A percentile compares a stretch with the other conserved stretches of the same genome.
Evolutionary conservation across 2,888 invertebrate genomes (phyloP).

Genomic region (Lysandra bellargus): DNA sequence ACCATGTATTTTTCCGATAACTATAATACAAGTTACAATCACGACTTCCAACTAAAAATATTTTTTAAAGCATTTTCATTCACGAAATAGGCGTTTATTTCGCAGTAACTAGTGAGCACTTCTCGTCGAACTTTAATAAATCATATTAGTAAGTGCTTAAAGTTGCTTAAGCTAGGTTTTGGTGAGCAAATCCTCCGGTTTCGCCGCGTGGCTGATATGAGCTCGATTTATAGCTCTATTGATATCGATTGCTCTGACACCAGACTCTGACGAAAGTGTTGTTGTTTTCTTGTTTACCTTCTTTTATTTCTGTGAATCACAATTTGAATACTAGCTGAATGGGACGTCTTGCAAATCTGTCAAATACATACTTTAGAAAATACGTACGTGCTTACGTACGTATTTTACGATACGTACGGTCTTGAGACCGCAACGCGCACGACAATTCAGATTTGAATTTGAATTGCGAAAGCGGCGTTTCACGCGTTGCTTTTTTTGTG

Average conservation of each 20-base stretch:
- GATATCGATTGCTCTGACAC: neutral
- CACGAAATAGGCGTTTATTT: neutral
- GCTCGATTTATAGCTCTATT: slow-evolving; percentile 12
- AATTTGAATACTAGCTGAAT: neutral
- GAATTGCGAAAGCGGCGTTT: too few relatives aligned
- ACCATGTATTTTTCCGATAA: too few relatives aligned
- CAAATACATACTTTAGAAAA: too few relatives aligned
- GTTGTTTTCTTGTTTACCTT: neutral
- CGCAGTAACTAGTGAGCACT: neutral
- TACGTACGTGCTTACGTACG: too few relatives aligned
- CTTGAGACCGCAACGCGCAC: too few relatives aligned
- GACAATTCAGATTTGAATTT: too few relatives aligned
- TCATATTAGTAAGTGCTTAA: slow-evolving; percentile 16
- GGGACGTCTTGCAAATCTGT: too few relatives aligned
- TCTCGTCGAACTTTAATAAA: slow-evolving; percentile 1
- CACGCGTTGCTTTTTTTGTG: too few relatives aligned
- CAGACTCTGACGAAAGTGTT: neutral
- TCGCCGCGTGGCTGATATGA: neutral
- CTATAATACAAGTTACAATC: neutral
- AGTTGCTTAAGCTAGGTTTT: slow-evolving; percentile 5
- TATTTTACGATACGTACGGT: too few relatives aligned
- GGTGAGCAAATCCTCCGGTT: neutral
- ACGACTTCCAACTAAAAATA: neutral
- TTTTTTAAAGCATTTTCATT: neutral
- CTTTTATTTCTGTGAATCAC: neutral